Evolutionary conservation across 1,140 invertebrate species (phyloP).

Genomic region (Vanessa atalanta): DNA sequence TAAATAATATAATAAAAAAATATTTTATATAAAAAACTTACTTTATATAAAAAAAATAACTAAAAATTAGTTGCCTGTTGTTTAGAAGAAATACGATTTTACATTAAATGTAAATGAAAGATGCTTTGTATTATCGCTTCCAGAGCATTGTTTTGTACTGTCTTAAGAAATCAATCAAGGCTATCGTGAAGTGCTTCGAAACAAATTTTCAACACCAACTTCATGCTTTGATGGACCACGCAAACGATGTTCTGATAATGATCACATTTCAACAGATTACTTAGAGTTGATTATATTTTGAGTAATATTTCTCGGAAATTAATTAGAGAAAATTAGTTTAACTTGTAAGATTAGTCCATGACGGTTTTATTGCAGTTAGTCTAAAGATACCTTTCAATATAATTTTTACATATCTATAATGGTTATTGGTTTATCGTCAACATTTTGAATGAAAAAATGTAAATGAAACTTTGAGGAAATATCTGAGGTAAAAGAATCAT

Average conservation of each 20-base stretch:
- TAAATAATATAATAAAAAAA: background rate
- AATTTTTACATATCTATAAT: too few relatives aligned
- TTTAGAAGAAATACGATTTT: background rate
- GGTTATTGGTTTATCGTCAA: too few relatives aligned
- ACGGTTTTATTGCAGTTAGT: too few relatives aligned
- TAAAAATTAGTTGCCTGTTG: background rate
- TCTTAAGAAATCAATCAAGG: conserved; percentile 55
- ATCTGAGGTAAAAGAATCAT: too few relatives aligned
- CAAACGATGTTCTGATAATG: conserved; percentile 30
- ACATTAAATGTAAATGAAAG: background rate
- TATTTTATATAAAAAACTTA: too few relatives aligned
- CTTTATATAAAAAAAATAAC: too few relatives aligned
- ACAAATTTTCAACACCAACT: conserved; percentile 35
- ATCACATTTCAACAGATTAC: conserved; percentile 23
- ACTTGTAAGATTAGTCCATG: too few relatives aligned
- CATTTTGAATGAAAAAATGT: too few relatives aligned
- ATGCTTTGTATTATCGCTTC: background rate
- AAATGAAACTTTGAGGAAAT: too few relatives aligned
- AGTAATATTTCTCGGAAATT: background rate
- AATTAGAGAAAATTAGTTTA: background rate
- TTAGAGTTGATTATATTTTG: conserved; percentile 4
- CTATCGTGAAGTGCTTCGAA: conserved; percentile 37
- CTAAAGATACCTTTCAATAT: too few relatives aligned
- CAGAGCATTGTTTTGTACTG: background rate
- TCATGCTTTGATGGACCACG: conserved; percentile 35